Conservation (phyloP, 2,797 vertebrate species). For the Luscinia luscinia region DNA sequence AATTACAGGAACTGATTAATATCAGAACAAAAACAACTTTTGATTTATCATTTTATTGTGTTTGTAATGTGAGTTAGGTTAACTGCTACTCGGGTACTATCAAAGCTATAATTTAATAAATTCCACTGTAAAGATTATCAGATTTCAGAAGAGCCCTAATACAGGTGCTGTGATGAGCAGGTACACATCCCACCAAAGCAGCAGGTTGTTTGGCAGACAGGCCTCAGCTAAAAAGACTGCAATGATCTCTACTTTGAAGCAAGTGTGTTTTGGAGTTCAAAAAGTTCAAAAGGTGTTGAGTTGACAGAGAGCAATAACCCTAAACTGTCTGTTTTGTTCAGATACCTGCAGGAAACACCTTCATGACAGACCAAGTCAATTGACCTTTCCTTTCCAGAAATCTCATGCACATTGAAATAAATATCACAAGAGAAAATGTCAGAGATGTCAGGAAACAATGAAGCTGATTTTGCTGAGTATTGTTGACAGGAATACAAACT, state of each 20-base stretch:
- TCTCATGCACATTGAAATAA: background rate
- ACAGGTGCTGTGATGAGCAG: background rate
- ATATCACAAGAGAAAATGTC: background rate
- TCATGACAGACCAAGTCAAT: background rate
- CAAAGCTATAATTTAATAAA: slow-evolving; percentile 2
- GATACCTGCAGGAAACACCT: background rate
- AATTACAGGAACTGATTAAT: slow-evolving; percentile 3
- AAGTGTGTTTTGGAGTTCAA: background rate
- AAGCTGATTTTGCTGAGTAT: background rate
- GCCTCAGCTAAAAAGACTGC: background rate
- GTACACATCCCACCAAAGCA: background rate
- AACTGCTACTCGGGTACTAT: background rate
- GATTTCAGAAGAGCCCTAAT: background rate
- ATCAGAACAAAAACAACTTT: slow-evolving; percentile 39
- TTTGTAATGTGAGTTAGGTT: background rate
- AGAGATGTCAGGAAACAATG: background rate
- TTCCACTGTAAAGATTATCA: background rate
- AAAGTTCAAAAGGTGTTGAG: slow-evolving; percentile 1
- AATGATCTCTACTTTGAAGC: background rate
- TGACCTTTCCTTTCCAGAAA: background rate
- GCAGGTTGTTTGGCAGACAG: slow-evolving; percentile 19
- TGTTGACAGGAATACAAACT: background rate
- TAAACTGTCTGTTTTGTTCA: background rate
- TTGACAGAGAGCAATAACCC: background rate
- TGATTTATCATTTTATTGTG: background rate